phyloP scores from a whole-genome alignment of 2,797 vertebrate species.

The Rhodeus uyekii region DNA sequence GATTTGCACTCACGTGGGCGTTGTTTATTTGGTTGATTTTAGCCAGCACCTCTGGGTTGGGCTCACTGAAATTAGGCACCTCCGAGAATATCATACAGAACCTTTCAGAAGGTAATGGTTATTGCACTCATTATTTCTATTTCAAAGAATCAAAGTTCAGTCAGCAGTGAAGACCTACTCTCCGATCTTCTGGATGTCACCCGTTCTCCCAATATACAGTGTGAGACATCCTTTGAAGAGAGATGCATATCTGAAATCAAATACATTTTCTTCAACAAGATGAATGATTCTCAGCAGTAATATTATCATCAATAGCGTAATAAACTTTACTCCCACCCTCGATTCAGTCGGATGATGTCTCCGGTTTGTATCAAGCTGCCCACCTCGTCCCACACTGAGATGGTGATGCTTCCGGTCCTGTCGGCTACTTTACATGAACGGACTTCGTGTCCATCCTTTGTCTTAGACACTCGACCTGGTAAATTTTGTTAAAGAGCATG shows the following conservation, averaged over 20 bases:
- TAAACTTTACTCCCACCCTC: constrained; percentile 70
- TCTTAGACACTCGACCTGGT: constrained; percentile 86
- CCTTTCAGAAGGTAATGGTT: constrained; percentile 59
- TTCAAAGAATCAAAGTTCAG: background rate
- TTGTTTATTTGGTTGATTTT: constrained; percentile 71
- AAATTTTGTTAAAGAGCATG: background rate
- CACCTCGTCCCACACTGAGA: constrained; percentile 87
- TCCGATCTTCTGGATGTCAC: constrained; percentile 86
- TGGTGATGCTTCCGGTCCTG: constrained; percentile 84
- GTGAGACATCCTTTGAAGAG: constrained; percentile 88
- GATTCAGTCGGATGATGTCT: constrained; percentile 83
- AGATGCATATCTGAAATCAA: constrained; percentile 78
- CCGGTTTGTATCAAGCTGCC: constrained; percentile 84
- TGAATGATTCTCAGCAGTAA: background rate
- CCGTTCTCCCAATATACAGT: constrained; percentile 84
- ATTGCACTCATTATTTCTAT: background rate
- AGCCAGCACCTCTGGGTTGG: constrained; percentile 77
- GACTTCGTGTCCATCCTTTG: constrained; percentile 87
- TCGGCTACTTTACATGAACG: constrained; percentile 87
- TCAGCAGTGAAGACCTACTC: constrained; percentile 74
- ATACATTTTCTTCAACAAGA: background rate
- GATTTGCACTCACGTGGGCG: constrained; percentile 70
- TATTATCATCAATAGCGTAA: background rate
- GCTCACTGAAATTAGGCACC: constrained; percentile 87
- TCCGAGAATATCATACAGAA: constrained; percentile 90